Base-by-base conservation (phyloP, 2,113 vertebrate species). In the Potamarius usumacintae region DNA sequence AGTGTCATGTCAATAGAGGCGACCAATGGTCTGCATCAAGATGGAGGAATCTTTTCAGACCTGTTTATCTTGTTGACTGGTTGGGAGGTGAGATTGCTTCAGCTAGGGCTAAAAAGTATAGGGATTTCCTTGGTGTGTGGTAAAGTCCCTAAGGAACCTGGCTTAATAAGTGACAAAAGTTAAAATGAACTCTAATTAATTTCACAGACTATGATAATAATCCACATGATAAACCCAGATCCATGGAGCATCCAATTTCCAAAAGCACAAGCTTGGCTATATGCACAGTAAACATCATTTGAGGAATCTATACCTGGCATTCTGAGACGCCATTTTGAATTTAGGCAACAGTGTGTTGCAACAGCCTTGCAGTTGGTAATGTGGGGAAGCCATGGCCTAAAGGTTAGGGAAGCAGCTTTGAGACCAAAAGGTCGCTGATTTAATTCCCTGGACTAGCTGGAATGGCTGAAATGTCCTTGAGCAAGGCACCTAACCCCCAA, bases 121-220 rank as follows among this genome's bases (percentile, higher is more conserved):
- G 90, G 92, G 91, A 92, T 92, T 92, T 91, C 90, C 85, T 93
- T 76, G 91, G 93, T 93, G 92, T 91, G 88, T 50, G 93, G 92
- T 93, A 94, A 95, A 95, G 94, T 89, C 50, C 89, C 90, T 91
- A 92, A 92, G 91, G 91, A 92, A 92, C 92, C 89, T 92, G 91
- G 92, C 91, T 94, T 93, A 93, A 94, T 94, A 93, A 91, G 90
- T 94, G 88, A 92, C 93, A 95, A 94, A 93, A 89, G 93, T 91
- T 95, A 94, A 95, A 42, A 79, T 67, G 14, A 67, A 15, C 18
- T 22, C 53, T 60, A 85, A 74, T 85, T 48, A 4, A 76, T 60
- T 95, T 96, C 94, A 94, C 92, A 94, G 92, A 62, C 20, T 92
- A 90, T 93, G 94, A 95, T 94, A 93, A 93, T 94, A 92, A 94